Conservation (phyloP, 2,797 vertebrate species). For the Anguilla megastoma region DNA sequence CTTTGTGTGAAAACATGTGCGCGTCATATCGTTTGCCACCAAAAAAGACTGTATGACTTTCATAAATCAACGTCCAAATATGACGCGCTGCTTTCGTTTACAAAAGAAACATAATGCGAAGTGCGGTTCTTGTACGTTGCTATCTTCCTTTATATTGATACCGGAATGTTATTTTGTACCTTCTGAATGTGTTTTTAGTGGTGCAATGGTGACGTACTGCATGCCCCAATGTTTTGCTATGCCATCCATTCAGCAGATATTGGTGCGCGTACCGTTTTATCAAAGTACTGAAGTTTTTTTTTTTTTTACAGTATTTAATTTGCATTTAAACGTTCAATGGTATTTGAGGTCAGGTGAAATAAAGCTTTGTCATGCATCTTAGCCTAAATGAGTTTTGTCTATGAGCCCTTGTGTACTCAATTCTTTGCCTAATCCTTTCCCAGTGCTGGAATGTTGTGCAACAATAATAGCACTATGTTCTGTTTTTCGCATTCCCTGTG, state of each 20-base stretch:
- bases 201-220: neutral
- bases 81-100: neutral
- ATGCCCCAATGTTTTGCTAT: neutral
- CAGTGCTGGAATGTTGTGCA: conserved; percentile 30
- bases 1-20: neutral
- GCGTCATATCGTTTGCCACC: neutral
- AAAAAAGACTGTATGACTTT: neutral
- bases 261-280: neutral
- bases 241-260: neutral
- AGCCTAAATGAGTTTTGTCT: conserved; percentile 30
- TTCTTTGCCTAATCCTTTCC: conserved; percentile 51
- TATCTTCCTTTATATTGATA: neutral
- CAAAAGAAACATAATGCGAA: neutral
- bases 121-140: neutral
- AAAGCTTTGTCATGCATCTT: conserved; percentile 47
- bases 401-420: conserved; percentile 34
- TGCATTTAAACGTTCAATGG: neutral
- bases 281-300: neutral
- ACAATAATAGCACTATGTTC: conserved; percentile 51
- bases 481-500: conserved; percentile 27
- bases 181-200: neutral
- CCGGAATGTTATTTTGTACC: neutral
- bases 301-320: neutral
- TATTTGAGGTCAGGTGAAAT: conserved; percentile 35
- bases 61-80: no score